These are phyloP conservation scores for Metallyticus violacea DNA, from an alignment of 2,888 invertebrate genomes.

Conservation along the genomic window DNA sequence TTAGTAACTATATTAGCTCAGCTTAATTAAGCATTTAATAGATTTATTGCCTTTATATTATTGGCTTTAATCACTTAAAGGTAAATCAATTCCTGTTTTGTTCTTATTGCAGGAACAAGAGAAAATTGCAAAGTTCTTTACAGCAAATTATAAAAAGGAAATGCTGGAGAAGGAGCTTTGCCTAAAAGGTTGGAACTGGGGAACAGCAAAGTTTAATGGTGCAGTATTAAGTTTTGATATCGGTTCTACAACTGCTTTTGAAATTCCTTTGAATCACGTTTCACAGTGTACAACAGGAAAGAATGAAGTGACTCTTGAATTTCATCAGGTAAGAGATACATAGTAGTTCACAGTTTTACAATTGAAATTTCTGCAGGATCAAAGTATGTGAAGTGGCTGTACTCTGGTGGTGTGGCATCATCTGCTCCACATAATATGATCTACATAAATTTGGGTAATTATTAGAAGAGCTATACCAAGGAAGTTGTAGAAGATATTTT, in stretches of 20 bases:
- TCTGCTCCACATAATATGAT: too few species aligned
- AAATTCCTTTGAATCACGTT: constrained; percentile 93
- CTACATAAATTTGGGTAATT: too few species aligned
- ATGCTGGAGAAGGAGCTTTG: constrained; percentile 90
- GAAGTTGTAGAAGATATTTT: too few species aligned
- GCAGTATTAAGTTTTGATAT: constrained; percentile 83
- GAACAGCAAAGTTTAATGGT: constrained; percentile 90
- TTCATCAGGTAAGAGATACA: constrained; percentile 79
- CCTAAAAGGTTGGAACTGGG: constrained; percentile 99
- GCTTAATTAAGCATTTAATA: too few species aligned
- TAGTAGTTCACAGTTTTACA: too few species aligned
- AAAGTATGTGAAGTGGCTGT: too few species aligned
- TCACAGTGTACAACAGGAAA: constrained; percentile 95
- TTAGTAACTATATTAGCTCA: too few species aligned
- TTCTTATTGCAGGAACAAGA: constrained; percentile 75
- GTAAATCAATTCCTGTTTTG: neutral
- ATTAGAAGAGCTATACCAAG: too few species aligned
- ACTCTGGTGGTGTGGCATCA: too few species aligned
- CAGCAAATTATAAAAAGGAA: constrained; percentile 75
- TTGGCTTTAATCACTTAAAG: neutral
- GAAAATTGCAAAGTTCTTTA: constrained; percentile 86
- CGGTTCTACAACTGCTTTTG: constrained; percentile 82
- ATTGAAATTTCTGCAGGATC: too few species aligned
- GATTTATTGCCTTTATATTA: neutral
- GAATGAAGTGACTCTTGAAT: constrained; percentile 97